phyloP scores from a whole-genome alignment of 2,113 vertebrate genomes.

The Paedocypris sp. region DNA sequence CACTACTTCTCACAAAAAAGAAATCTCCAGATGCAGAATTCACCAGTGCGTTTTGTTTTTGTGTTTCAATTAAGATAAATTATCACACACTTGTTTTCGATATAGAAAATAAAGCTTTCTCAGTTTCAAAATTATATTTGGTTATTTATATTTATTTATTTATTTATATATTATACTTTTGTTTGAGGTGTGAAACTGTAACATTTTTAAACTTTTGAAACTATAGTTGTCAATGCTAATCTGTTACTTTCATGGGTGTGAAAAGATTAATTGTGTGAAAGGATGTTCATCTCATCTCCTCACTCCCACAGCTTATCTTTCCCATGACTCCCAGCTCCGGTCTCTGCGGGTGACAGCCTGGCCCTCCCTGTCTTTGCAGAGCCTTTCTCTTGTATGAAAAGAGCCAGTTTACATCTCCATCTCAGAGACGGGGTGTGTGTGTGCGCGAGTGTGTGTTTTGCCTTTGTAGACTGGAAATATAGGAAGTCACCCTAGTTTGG shows the following conservation, averaged over 20 bases:
- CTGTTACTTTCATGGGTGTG: background rate
- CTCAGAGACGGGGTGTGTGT: conserved; percentile 16
- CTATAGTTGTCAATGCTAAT: background rate
- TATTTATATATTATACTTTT: no score
- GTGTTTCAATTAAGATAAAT: no score
- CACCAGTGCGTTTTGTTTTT: no score
- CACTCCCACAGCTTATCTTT: conserved; percentile 38
- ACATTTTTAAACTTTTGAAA: background rate
- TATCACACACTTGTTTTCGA: no score
- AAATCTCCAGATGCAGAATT: no score
- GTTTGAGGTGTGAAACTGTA: background rate
- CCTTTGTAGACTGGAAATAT: background rate
- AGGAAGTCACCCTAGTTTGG: background rate
- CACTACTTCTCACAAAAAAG: no score
- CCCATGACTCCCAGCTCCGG: conserved; percentile 36
- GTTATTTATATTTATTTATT: no score
- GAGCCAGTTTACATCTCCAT: conserved; percentile 31
- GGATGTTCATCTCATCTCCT: conserved; percentile 27
- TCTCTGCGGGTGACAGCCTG: conserved; percentile 24
- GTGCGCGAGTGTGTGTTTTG: background rate
- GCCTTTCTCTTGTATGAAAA: conserved; percentile 28
- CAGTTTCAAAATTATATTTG: background rate
- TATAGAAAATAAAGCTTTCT: no score
- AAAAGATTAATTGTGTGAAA: conserved; percentile 13
- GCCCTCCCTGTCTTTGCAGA: conserved; percentile 17